Evolutionary conservation across 2,888 invertebrate genomes (phyloP).

Genomic region (Tipula confusa): DNA sequence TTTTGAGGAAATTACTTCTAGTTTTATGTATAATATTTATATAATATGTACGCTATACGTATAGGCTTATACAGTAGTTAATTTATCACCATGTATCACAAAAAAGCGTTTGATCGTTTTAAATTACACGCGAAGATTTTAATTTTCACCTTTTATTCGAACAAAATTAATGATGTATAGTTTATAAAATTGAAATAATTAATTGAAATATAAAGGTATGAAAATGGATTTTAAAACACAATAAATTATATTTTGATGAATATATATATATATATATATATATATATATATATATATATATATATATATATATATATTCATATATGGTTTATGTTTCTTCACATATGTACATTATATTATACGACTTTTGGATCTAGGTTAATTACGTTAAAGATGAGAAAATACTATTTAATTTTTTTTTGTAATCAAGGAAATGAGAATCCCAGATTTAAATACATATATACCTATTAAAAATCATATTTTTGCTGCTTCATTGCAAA

Average conservation of each 20-base stretch:
- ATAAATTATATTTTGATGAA: neutral
- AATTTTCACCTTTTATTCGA: neutral
- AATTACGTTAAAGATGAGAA: neutral
- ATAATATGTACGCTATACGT: too few relatives aligned
- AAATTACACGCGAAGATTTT: neutral
- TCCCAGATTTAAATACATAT: neutral
- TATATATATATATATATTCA: too few relatives aligned
- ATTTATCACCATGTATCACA: neutral
- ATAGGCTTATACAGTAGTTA: too few relatives aligned
- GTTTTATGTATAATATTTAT: too few relatives aligned
- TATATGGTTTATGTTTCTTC: neutral
- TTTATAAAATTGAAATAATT: neutral
- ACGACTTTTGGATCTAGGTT: neutral
- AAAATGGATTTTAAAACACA: neutral
- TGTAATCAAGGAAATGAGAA: neutral
- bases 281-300: too few relatives aligned
- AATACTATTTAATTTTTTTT: neutral
- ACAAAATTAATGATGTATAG: neutral
- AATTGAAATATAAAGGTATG: neutral
- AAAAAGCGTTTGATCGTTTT: neutral
- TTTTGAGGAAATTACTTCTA: neutral
- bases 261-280: too few relatives aligned
- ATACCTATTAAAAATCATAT: neutral
- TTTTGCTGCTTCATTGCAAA: neutral
- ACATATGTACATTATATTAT: neutral